Conservation (phyloP, 2,888 invertebrate species). For the Alsophila aescularia region DNA sequence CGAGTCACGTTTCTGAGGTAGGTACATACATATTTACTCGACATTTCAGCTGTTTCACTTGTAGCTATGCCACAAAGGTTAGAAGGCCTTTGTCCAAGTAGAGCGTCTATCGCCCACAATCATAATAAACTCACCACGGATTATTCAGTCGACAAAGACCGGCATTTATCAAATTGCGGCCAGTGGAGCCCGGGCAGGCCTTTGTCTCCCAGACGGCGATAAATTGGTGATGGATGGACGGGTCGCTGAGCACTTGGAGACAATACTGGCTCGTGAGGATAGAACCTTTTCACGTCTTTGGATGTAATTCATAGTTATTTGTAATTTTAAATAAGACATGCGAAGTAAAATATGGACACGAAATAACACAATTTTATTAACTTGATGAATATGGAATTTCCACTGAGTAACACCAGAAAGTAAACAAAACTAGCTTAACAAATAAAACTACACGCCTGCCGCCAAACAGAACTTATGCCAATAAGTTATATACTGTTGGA, state of each 20-base stretch:
- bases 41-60: neutral
- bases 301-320: neutral
- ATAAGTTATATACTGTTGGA: too few relatives aligned
- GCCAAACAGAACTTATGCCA: too few relatives aligned
- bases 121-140: neutral
- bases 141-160: constrained; percentile 44
- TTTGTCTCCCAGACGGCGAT: constrained; percentile 38
- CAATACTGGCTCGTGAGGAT: neutral
- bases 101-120: too few relatives aligned
- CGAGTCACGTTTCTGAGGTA: too few relatives aligned
- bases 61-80: too few relatives aligned
- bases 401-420: too few relatives aligned
- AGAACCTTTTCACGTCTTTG: neutral
- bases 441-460: too few relatives aligned
- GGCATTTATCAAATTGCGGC: constrained; percentile 40
- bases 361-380: too few relatives aligned
- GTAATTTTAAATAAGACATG: neutral
- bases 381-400: too few relatives aligned
- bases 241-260: constrained; percentile 1
- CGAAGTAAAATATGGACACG: neutral
- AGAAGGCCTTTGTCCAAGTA: too few relatives aligned
- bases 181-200: constrained; percentile 22
- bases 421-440: too few relatives aligned
- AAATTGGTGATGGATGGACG: constrained; percentile 28
- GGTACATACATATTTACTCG: too few relatives aligned